Base-by-base conservation (phyloP, 64 coral and sea anemone genomes). In the Porites lutea region DNA sequence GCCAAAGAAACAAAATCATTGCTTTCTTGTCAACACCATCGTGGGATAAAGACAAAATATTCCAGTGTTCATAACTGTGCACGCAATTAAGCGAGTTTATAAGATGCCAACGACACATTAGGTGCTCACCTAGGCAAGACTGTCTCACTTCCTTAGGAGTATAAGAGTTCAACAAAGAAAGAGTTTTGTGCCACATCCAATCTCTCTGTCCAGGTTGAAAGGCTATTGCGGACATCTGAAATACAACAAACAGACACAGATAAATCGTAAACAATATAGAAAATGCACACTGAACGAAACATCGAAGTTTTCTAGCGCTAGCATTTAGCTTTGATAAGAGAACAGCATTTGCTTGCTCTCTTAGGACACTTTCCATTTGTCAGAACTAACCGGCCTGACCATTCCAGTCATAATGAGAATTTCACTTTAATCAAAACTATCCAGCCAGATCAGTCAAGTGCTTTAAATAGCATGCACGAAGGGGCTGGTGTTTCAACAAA, bases 141-240 rank as follows among this genome's bases (percentile, higher is more conserved):
- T 83, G 78, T 19, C 88, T 76, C 58, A 99, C 83, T 55, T 99
- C 97, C 87, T 99, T 99, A 0, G 97, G 97, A 55, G 97, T 99
- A 88, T 99, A 99, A 47, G 94, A 96, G 69, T 99, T 99, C 85
- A 99, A 89, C 78, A 99, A 59, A 18, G 97, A 99, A 5, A 99
- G 15, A 99, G 77, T 99, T 99, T 87, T 99, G 97, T 10, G 97
- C 94, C 3, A 99, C 89, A 23, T 99, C 97, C 72, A 99, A 79
- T 68, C 93, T 88, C 59, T 99, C 97, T n/a, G 94, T 94, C 97
- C 97, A 99, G 5, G 94, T 94, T 48, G 94, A 44, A 15, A 99
- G 71, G 85, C 97, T 96, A 48, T 82, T 99, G 44, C 94, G 94
- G 12, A 99, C 94, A 64, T 99, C 97, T 99, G 79, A 51, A 63